Conservation (phyloP, 2,888 invertebrate species). For the Amphipoea lucens region DNA sequence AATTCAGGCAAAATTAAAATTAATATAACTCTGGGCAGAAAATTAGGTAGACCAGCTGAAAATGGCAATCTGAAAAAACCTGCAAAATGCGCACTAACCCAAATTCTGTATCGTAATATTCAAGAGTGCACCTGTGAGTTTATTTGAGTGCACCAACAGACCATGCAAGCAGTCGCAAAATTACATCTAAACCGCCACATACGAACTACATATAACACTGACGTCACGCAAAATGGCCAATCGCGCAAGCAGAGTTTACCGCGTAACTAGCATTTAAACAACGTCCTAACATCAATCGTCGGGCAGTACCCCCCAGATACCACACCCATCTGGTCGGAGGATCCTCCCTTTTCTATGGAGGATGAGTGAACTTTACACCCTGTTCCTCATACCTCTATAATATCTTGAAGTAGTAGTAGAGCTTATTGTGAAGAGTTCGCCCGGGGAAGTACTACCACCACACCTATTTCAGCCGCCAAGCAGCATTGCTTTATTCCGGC, state of each 20-base stretch:
- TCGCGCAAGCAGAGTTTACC: too few species aligned
- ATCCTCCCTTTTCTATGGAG: background rate
- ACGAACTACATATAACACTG: background rate
- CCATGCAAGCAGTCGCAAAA: background rate
- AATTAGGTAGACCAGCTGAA: background rate
- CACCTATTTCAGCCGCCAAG: constrained; percentile 42
- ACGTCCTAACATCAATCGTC: background rate
- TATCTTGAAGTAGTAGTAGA: constrained; percentile 3
- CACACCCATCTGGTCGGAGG: background rate
- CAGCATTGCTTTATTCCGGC: constrained; percentile 31
- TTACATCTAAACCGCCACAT: background rate
- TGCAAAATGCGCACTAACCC: background rate
- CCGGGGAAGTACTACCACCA: constrained; percentile 48
- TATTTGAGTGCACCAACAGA: background rate
- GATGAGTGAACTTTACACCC: background rate
- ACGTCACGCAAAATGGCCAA: background rate
- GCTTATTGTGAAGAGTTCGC: constrained; percentile 22
- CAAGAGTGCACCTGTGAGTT: background rate
- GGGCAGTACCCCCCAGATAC: too few species aligned
- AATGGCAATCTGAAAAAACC: background rate
- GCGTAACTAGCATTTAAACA: background rate
- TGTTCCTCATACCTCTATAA: background rate
- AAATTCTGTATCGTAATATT: background rate
- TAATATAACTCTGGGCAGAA: background rate
- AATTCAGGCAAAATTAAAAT: background rate